phyloP scores from a whole-genome alignment of 1,140 invertebrate genomes.

The Cydia pomonella region DNA sequence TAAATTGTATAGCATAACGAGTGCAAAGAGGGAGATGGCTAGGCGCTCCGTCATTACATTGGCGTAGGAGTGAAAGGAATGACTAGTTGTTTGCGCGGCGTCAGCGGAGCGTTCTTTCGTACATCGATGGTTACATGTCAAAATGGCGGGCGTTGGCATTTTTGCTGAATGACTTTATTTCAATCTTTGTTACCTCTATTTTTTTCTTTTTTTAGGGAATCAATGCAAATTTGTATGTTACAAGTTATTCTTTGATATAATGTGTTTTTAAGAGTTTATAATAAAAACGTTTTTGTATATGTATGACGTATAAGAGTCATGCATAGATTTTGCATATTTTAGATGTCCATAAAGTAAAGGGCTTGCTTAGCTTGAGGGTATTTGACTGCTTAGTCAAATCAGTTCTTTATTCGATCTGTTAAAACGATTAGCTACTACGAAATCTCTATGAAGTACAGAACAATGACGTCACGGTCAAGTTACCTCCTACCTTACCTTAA shows the following conservation, averaged over 20 bases:
- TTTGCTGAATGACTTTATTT: slow-evolving; percentile 16
- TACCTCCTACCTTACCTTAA: too few species aligned
- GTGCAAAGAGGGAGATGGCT: not conserved
- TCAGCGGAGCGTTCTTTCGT: slow-evolving; percentile 19
- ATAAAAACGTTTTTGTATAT: too few species aligned
- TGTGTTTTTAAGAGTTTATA: too few species aligned
- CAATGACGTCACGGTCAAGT: too few species aligned
- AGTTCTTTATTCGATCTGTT: too few species aligned
- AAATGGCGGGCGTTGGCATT: slow-evolving; percentile 23
- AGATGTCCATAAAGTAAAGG: too few species aligned
- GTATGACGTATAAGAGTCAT: too few species aligned
- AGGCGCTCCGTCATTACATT: not conserved
- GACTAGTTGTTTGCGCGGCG: not conserved
- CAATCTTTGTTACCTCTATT: not conserved
- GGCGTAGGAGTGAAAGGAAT: slow-evolving; percentile 10
- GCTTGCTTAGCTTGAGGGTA: too few species aligned
- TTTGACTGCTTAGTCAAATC: too few species aligned
- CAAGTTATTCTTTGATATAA: not conserved
- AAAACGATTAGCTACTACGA: too few species aligned
- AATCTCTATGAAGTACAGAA: too few species aligned
- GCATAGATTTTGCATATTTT: too few species aligned
- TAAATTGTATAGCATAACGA: slow-evolving; percentile 17
- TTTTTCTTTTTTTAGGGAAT: not conserved
- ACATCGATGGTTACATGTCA: slow-evolving; percentile 23
- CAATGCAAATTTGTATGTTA: not conserved